Evolutionary conservation across 2,888 invertebrate species (phyloP), one percentile per base, ranked within the genome.

Genomic region (Diplazon laetatorius): DNA sequence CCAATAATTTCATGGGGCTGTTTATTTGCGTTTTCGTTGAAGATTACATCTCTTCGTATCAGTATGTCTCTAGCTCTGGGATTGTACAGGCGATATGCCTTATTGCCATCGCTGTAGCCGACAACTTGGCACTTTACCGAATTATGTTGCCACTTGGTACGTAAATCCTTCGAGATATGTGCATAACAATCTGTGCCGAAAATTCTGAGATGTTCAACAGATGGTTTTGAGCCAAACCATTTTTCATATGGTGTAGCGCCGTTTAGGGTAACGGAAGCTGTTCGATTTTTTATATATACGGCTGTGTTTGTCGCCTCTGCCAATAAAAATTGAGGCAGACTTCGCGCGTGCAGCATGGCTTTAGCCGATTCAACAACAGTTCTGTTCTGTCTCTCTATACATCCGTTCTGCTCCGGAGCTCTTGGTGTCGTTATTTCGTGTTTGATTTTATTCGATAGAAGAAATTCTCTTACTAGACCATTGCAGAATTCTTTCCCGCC

Each of bases 171-270:
- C 2, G 76, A 68, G 39, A 78, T 55, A n/a, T 76, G 76, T n/a
- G 76, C 71, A 39, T 85, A 69, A n/a, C 65, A 52, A 78, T 87
- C 71, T 46, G 74, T 60, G 8, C 88, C 87, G 84, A 88, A 88
- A 46, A 86, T 76, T 79, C 80, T 76, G 30, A 88, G 46, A 55
- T 79, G 82, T 39, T 78, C 68, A 46, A 87, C 77, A 73, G 86
- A 78, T 55, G 86, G 84, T 80, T 80, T 86, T 65, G 68, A 78
- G 16, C 76, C 72, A 37, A 63, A 68, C 76, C 65, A 74, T 42
- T 44, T 35, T 16, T 80, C 63, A 50, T 46, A 73, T n/a, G 73
- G 75, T 5, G 74, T 74, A 1, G 18, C 42, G 1, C 35, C 55
- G 12, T 37, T n/a, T 1, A 70, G 1, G 0, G 74, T 70, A 30